These are phyloP conservation scores for Dasypolia templi DNA, from an alignment of 2,888 invertebrate species.

Conservation along the genomic window DNA sequence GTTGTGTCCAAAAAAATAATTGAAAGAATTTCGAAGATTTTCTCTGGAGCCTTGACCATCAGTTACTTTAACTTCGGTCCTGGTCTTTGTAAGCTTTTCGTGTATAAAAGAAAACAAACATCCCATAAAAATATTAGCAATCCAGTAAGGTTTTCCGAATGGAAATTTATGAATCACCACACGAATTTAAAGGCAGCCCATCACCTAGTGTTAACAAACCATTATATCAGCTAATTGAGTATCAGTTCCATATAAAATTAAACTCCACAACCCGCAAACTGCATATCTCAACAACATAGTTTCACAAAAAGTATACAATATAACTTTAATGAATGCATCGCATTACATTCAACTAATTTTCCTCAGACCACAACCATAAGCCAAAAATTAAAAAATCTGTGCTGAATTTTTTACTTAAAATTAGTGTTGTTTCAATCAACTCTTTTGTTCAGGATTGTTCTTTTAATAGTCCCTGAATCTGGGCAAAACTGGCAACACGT, in stretches of 20 bases:
- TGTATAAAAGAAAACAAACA: background rate
- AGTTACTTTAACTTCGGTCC: background rate
- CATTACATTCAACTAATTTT: conserved; percentile 21
- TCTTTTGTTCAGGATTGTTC: conserved; percentile 30
- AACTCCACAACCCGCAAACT: background rate
- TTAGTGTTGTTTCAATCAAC: conserved; percentile 41
- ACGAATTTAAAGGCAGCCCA: background rate
- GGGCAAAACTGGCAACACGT: too few species aligned
- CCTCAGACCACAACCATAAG: background rate
- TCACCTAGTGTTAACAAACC: background rate
- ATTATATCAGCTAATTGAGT: background rate
- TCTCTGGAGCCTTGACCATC: background rate
- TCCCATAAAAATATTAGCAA: background rate
- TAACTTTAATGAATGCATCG: conserved; percentile 20
- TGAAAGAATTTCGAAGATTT: background rate
- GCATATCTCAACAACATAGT: background rate
- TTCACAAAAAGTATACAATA: conserved; percentile 15
- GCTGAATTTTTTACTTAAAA: conserved; percentile 37
- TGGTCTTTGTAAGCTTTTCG: background rate
- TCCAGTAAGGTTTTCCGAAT: background rate
- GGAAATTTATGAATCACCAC: background rate
- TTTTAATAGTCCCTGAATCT: conserved; percentile 10
- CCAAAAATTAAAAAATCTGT: conserved; percentile 41
- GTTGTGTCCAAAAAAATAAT: background rate
- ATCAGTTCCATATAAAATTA: background rate